These are phyloP conservation scores for Merops nubicus DNA, from an alignment of 2,113 vertebrate genomes.

Conservation along the genomic window DNA sequence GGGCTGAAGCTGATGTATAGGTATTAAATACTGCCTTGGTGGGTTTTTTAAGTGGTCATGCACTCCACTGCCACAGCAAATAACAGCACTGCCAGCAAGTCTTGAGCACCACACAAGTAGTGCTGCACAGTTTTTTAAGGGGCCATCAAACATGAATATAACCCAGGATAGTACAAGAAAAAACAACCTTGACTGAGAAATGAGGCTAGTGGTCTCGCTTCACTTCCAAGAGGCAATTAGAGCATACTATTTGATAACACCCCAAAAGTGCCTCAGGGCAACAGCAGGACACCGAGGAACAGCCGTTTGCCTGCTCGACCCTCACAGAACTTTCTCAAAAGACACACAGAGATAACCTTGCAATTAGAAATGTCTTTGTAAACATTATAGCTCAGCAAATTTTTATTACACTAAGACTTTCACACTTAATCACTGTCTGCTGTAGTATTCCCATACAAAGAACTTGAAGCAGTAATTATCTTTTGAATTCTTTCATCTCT, in stretches of 20 bases:
- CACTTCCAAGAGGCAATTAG: constrained; percentile 53
- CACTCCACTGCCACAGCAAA: not conserved
- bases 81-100: not conserved
- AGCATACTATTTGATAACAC: constrained; percentile 12
- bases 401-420: not conserved
- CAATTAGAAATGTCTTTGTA: constrained; percentile 28
- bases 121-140: not conserved
- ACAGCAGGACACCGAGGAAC: constrained; percentile 23
- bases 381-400: not conserved
- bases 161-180: constrained; percentile 12
- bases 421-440: constrained; percentile 15
- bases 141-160: constrained; percentile 37
- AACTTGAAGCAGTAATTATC: constrained; percentile 29
- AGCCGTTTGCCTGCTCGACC: not conserved
- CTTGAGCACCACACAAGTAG: not conserved
- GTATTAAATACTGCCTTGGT: constrained; percentile 20
- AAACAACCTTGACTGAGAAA: constrained; percentile 67
- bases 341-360: constrained; percentile 36
- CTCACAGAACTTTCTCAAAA: not conserved
- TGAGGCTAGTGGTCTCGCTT: constrained; percentile 27
- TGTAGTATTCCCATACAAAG: not conserved
- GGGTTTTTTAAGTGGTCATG: not conserved
- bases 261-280: constrained; percentile 2
- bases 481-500: constrained; percentile 41
- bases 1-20: constrained; percentile 36